These are phyloP conservation scores for Alviniconcha strummeri DNA, from an alignment of 2,888 invertebrate genomes.

Conservation along the genomic window DNA sequence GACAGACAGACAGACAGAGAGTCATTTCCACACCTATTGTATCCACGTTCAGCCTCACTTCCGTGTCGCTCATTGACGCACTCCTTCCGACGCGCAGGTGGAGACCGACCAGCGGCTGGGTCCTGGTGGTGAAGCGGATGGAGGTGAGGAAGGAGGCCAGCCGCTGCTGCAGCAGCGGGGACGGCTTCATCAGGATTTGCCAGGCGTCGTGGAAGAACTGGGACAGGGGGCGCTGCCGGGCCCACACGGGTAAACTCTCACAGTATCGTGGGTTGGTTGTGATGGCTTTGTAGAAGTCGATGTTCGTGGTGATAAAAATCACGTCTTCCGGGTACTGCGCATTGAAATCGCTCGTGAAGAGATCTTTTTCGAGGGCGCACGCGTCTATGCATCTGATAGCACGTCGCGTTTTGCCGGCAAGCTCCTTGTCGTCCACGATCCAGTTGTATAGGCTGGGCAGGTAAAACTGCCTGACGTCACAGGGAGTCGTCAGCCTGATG, in stretches of 20 bases:
- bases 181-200: too few species aligned
- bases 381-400: background rate
- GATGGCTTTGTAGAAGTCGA: slow-evolving; percentile 22
- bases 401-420: slow-evolving; percentile 2
- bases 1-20: too few species aligned
- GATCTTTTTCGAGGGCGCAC: background rate
- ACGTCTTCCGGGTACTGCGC: slow-evolving; percentile 30
- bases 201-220: too few species aligned
- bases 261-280: slow-evolving; percentile 20
- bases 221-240: background rate
- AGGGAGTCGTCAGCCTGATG: slow-evolving; percentile 42
- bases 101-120: too few species aligned
- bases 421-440: slow-evolving; percentile 25
- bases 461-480: slow-evolving; percentile 41
- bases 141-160: too few species aligned
- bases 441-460: slow-evolving; percentile 42
- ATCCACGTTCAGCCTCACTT: too few species aligned
- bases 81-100: too few species aligned
- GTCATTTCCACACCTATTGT: too few species aligned
- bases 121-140: too few species aligned
- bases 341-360: slow-evolving; percentile 32
- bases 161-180: too few species aligned
- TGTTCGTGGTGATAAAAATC: slow-evolving; percentile 20
- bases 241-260: slow-evolving; percentile 34
- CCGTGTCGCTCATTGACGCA: too few species aligned